Conservation (phyloP, 2,888 invertebrate genomes). For the Merodon equestris region DNA sequence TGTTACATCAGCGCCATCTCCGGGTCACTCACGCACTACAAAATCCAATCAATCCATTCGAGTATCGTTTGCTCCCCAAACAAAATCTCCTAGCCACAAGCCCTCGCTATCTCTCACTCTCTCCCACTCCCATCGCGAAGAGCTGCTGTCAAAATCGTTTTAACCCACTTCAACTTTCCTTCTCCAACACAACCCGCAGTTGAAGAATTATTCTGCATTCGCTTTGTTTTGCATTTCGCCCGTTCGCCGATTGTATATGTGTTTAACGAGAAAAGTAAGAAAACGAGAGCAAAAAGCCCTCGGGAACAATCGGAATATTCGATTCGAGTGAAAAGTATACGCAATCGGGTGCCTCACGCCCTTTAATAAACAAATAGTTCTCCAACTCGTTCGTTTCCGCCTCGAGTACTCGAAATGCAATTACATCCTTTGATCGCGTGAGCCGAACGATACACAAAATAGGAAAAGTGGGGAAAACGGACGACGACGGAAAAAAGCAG, state of each 20-base stretch:
- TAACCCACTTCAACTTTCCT: slow-evolving; percentile 54
- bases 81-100: slow-evolving; percentile 33
- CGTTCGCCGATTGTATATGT: slow-evolving; percentile 26
- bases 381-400: slow-evolving; percentile 5
- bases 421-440: slow-evolving; percentile 56
- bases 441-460: slow-evolving; percentile 7
- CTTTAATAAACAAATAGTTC: not conserved
- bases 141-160: slow-evolving; percentile 49
- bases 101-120: slow-evolving; percentile 20
- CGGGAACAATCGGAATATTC: not conserved
- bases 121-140: not conserved
- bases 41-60: not conserved
- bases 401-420: slow-evolving; percentile 9
- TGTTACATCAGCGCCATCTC: slow-evolving; percentile 9
- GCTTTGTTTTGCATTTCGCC: slow-evolving; percentile 56
- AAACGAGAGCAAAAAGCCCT: slow-evolving; percentile 4
- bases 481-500: slow-evolving; percentile 10
- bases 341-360: slow-evolving; percentile 1
- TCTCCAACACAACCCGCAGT: slow-evolving; percentile 53
- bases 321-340: slow-evolving; percentile 3
- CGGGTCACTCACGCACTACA: not conserved
- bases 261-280: slow-evolving; percentile 13
- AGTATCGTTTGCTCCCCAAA: slow-evolving; percentile 18
- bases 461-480: not conserved
- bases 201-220: slow-evolving; percentile 47